Conservation (phyloP, 2,113 vertebrate species). For the Chauna torquata region DNA sequence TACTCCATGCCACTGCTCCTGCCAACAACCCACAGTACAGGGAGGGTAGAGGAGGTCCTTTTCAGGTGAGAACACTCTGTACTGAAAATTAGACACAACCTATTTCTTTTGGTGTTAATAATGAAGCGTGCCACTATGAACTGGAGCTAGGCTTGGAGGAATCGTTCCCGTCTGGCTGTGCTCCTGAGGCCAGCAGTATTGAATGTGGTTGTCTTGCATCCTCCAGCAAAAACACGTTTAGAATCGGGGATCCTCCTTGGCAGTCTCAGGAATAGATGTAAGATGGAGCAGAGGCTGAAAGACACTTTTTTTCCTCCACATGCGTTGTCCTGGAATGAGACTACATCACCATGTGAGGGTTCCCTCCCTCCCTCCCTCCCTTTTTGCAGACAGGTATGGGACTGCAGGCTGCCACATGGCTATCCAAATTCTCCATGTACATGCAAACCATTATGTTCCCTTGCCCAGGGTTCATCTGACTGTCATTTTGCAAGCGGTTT, state of each 20-base stretch:
- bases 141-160: not conserved
- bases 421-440: not conserved
- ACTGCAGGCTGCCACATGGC: not conserved
- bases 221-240: not conserved
- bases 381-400: not conserved
- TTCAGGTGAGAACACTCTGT: not conserved
- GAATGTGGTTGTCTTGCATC: not conserved
- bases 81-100: not conserved
- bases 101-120: not conserved
- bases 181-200: not conserved
- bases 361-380: not conserved
- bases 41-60: not conserved
- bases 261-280: not conserved
- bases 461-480: slow-evolving; percentile 24
- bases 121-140: not conserved
- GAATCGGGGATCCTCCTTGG: not conserved
- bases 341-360: not conserved
- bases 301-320: not conserved
- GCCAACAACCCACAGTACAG: not conserved
- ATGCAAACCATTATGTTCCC: not conserved
- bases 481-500: slow-evolving; percentile 32
- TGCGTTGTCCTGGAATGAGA: not conserved
- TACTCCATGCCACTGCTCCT: not conserved
- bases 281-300: not conserved
- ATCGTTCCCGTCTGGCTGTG: fast-evolving